Conservation (phyloP, 2,888 invertebrate species). For the Blomia tropicalis region DNA sequence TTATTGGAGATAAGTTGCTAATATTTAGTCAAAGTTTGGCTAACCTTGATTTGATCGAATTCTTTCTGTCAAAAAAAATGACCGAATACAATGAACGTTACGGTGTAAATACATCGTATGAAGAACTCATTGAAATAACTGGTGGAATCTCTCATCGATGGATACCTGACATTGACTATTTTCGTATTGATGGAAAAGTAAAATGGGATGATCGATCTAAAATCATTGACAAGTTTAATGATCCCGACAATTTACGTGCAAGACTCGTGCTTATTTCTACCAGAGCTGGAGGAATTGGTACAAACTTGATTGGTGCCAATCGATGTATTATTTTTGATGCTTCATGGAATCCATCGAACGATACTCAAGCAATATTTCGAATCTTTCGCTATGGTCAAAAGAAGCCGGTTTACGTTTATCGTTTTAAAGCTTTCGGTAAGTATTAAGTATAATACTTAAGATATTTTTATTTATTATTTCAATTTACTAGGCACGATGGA, state of each 20-base stretch:
- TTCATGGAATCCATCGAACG: slow-evolving; percentile 97
- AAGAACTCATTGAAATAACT: slow-evolving; percentile 28
- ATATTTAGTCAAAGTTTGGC: slow-evolving; percentile 91
- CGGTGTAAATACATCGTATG: slow-evolving; percentile 37
- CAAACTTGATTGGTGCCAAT: slow-evolving; percentile 91
- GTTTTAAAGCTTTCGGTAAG: slow-evolving; percentile 74
- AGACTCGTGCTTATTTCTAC: slow-evolving; percentile 88
- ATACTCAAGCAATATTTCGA: slow-evolving; percentile 93
- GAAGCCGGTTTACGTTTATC: slow-evolving; percentile 90
- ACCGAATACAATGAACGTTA: slow-evolving; percentile 42
- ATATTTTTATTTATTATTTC: not conserved
- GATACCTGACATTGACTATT: slow-evolving; percentile 66
- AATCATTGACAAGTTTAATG: slow-evolving; percentile 78
- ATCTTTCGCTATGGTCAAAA: slow-evolving; percentile 93
- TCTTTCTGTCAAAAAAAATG: slow-evolving; percentile 49
- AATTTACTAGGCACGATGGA: slow-evolving; percentile 67
- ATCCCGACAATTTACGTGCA: slow-evolving; percentile 50
- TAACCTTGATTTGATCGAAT: slow-evolving; percentile 79
- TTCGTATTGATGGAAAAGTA: slow-evolving; percentile 78
- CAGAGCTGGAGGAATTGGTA: slow-evolving; percentile 86
- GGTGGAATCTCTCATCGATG: slow-evolving; percentile 47
- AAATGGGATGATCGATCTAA: slow-evolving; percentile 63
- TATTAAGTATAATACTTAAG: not conserved
- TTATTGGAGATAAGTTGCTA: slow-evolving; percentile 62
- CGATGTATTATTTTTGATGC: slow-evolving; percentile 96